Base-by-base conservation (phyloP, 2,797 vertebrate genomes). In the Streptopelia turtur region DNA sequence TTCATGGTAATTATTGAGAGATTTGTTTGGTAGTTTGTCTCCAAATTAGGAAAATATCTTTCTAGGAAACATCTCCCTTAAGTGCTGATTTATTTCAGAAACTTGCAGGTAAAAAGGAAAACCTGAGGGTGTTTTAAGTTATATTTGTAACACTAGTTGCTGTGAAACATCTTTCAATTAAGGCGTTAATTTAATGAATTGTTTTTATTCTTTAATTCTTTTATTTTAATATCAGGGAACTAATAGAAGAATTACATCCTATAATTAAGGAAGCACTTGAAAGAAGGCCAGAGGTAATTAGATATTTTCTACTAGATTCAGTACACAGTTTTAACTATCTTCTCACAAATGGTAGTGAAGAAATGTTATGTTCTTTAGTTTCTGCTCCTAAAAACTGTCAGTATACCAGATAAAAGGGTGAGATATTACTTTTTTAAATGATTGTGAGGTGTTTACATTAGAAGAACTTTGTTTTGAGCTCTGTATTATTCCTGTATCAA, bases 221-320 rank as follows among this genome's bases (percentile, higher is more conserved):
- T 86, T 94, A 27, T 94, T 97, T 97, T 79, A 69, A 93, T 96
- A n/a, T 77, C 96, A 99, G 99, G 98, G 99, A 99, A 95, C 97
- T 99, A 96, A 98, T 99, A 97, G 99, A 99, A 95, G 99, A 99
- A 97, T 98, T 99, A 83, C 99, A 99, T 98, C 99, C 99, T 95
- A 99, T 99, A 98, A 99, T 99, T 97, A 99, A 99, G 98, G 99
- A 99, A 98, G 99, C 99, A 95, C 98, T 99, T 83, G 99, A 99
- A 98, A 99, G 99, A 98, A 99, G 99, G 98, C 99, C 99, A 98
- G 99, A 99, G 98, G 99, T 99, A 98, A 99, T 91, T 35, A 87
- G 43, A 78, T 89, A 39, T 84, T 84, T 83, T 82, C 37, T 35
- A 17, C 41, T 88, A 16, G 55, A 33, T 59, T 90, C 8, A 50